Conservation (phyloP, 2,797 vertebrate species). For the Sebastolobus altivelis region DNA sequence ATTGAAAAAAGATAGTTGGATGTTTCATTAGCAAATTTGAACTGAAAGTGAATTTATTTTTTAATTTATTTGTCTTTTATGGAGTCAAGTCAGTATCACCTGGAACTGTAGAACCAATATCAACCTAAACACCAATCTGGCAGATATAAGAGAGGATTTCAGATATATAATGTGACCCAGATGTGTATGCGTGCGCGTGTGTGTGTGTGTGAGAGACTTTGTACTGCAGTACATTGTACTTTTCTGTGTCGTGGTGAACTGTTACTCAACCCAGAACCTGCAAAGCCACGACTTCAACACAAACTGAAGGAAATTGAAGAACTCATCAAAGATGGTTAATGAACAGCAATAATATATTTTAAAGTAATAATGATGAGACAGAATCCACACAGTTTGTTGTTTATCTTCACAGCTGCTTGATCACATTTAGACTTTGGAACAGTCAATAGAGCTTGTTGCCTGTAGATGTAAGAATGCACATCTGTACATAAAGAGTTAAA, state of each 20-base stretch:
- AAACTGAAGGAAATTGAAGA: not conserved
- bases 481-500: conserved; percentile 25
- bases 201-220: conserved; percentile 28
- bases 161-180: conserved; percentile 40
- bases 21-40: conserved; percentile 34
- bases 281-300: conserved; percentile 9
- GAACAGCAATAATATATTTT: conserved; percentile 48
- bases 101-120: conserved; percentile 26
- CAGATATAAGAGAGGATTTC: conserved; percentile 37
- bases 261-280: conserved; percentile 59
- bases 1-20: conserved; percentile 21
- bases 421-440: conserved; percentile 45
- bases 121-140: not conserved
- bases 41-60: conserved; percentile 59
- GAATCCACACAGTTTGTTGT: not conserved
- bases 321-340: conserved; percentile 5
- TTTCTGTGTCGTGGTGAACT: conserved; percentile 65
- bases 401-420: conserved; percentile 29
- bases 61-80: conserved; percentile 41
- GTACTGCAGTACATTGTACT: conserved; percentile 48
- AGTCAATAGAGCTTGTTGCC: conserved; percentile 40
- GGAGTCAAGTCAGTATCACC: conserved; percentile 24
- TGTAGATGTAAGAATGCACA: conserved; percentile 22
- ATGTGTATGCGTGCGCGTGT: not conserved
- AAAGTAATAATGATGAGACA: conserved; percentile 22